Percentiles rank a stretch among this genome's conserved stretches.
Evolutionary conservation across 2,113 vertebrate genomes (phyloP).

Genomic region (Chionodraco myersi): DNA sequence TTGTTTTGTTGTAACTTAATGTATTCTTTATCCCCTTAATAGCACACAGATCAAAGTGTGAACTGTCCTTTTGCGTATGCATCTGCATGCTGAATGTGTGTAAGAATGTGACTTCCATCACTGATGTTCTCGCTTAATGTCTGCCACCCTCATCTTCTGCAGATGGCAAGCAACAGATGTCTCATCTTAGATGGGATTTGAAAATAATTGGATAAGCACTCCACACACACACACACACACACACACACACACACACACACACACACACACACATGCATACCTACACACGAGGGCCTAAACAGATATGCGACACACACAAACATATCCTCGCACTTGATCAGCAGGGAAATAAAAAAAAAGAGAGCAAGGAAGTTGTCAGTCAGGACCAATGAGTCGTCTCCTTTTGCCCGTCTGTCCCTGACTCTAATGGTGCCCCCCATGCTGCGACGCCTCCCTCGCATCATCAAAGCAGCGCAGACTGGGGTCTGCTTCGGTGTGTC

Average conservation of each 20-base stretch:
- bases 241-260: not conserved
- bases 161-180: slow-evolving; percentile 81
- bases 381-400: slow-evolving; percentile 72
- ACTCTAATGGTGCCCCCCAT: slow-evolving; percentile 76
- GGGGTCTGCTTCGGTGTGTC: slow-evolving; percentile 2
- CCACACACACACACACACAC: slow-evolving; percentile 1
- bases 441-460: slow-evolving; percentile 71
- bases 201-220: slow-evolving; percentile 80
- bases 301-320: slow-evolving; percentile 36
- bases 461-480: slow-evolving; percentile 70
- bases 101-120: slow-evolving; percentile 47
- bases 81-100: slow-evolving; percentile 29
- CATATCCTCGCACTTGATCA: slow-evolving; percentile 50
- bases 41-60: slow-evolving; percentile 8
- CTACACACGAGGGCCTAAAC: slow-evolving; percentile 30
- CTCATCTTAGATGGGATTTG: slow-evolving; percentile 72
- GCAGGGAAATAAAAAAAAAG: slow-evolving; percentile 14
- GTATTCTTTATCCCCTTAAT: slow-evolving; percentile 8
- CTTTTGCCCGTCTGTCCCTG: slow-evolving; percentile 67
- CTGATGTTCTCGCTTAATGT: slow-evolving; percentile 66
- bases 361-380: slow-evolving; percentile 70
- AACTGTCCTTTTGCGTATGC: slow-evolving; percentile 11
- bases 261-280: slow-evolving; percentile 2
- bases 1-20: slow-evolving; percentile 11
- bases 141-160: slow-evolving; percentile 71